Evolutionary conservation across 2,888 invertebrate genomes (phyloP), one percentile per base, ranked within the genome.

Genomic region (Phyllotreta cruciferae): DNA sequence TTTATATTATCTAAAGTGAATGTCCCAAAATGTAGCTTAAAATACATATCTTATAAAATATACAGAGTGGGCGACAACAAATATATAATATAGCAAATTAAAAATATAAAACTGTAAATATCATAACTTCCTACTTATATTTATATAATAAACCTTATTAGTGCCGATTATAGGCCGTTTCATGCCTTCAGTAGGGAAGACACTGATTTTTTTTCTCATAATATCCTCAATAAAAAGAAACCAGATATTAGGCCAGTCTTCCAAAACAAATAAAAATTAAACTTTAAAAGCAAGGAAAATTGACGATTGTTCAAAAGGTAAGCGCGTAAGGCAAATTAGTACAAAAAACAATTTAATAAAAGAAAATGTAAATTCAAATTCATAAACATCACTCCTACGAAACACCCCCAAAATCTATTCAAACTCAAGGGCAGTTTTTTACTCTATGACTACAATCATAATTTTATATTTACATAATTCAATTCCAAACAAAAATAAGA

Each of bases 111-210:
- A 68, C 58, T 64, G 63, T 69, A 72, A 77, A 74, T 71, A 78
- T 77, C 79, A 80, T 80, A 79, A 80, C 79, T 76, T 79, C 79
- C 79, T 74, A 78, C 77, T 73, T 74, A 42, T 56, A 55, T 24
- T 41, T 60, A 52, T 38, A 50, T 53, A 50, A 50, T 50, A 50
- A 35, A 50, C 36, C 50, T 37, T 71, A 70, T 78, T 79, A 79
- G 78, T 76, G 78, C 79, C 80, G 72, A 73, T 73, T 66, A 62
- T 79, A 79, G 80, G 79, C 79, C 79, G 79, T 78, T 78, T 73
- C 73, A 74, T 70, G 73, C 68, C 73, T 70, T 70, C 74, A 71
- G 64, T 69, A 71, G 74, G 78, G 79, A 78, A 79, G 79, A 78
- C 77, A 73, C 49, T 39, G 56, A 56, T 75, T 44, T 58, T 52